These are phyloP conservation scores for Anolis sagrei DNA, from an alignment of 2,113 vertebrate species.

Conservation along the genomic window DNA sequence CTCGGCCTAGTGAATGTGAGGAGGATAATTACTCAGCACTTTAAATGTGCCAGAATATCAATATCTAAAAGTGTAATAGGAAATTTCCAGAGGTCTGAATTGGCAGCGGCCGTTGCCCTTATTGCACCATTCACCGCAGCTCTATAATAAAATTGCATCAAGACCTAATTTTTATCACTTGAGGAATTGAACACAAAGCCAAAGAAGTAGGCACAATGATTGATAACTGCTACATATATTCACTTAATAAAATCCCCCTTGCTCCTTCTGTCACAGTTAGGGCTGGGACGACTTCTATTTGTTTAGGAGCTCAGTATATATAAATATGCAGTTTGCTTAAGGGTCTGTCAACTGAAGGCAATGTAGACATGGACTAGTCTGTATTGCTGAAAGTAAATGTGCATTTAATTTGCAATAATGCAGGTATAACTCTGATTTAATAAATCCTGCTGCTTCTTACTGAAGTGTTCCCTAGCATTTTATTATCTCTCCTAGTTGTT, in stretches of 20 bases:
- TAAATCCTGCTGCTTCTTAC: not conserved
- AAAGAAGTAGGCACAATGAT: not conserved
- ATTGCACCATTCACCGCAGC: not conserved
- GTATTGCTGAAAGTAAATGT: not conserved
- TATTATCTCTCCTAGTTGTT: not conserved
- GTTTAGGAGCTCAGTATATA: not conserved
- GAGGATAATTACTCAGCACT: not conserved
- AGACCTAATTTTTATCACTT: not conserved
- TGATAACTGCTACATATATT: not conserved
- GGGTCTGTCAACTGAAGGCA: not conserved
- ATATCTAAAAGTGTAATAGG: not conserved
- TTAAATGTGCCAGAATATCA: not conserved
- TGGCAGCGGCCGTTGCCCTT: not conserved
- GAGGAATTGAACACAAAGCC: not conserved
- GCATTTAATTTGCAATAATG: not conserved
- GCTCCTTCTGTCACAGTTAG: not conserved
- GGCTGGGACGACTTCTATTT: not conserved
- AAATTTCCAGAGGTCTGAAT: not conserved
- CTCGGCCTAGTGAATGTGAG: not conserved
- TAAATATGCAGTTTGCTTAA: not conserved
- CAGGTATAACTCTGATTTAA: not conserved
- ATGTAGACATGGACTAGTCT: not conserved
- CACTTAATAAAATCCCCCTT: not conserved
- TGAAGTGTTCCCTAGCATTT: not conserved
- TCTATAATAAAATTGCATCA: not conserved